These are phyloP conservation scores for Clavelina lepadiformis DNA, from an alignment of 23 tunicate species.

Conservation along the genomic window DNA sequence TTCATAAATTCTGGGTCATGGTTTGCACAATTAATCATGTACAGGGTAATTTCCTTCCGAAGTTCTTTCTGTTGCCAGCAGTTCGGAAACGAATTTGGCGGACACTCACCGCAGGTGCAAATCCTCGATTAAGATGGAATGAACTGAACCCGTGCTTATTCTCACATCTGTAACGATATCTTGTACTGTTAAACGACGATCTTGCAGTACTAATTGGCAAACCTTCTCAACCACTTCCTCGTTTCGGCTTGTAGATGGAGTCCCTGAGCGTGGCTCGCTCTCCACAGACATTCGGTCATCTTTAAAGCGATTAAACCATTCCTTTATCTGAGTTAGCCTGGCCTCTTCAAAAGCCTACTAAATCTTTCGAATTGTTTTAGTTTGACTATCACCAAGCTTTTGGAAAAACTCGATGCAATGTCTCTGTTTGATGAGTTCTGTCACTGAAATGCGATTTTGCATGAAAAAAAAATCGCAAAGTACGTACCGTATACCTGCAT, in stretches of 20 bases:
- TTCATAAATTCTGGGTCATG: slow-evolving; percentile 24
- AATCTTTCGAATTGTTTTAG: too few species aligned
- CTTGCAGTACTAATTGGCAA: slow-evolving; percentile 10
- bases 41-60: slow-evolving; percentile 8
- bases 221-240: slow-evolving; percentile 25
- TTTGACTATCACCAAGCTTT: too few species aligned
- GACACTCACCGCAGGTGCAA: slow-evolving; percentile 5
- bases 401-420: too few species aligned
- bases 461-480: slow-evolving; percentile 11
- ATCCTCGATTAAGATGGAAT: slow-evolving; percentile 13
- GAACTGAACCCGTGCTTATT: slow-evolving; percentile 25
- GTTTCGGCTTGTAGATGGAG: slow-evolving; percentile 23
- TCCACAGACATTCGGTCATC: too few species aligned
- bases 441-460: not conserved
- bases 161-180: slow-evolving; percentile 13
- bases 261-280: slow-evolving; percentile 17
- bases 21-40: slow-evolving; percentile 22
- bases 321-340: too few species aligned
- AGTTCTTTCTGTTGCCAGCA: slow-evolving; percentile 39
- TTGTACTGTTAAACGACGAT: slow-evolving; percentile 9
- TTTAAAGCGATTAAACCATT: too few species aligned
- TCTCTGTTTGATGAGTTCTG: too few species aligned
- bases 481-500: slow-evolving; percentile 14
- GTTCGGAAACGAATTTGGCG: slow-evolving; percentile 9
- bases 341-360: too few species aligned